Percentiles rank a stretch among this genome's conserved stretches.
Evolutionary conservation across 2,888 invertebrate genomes (phyloP).

Genomic region (Scaptomyza tumidula): DNA sequence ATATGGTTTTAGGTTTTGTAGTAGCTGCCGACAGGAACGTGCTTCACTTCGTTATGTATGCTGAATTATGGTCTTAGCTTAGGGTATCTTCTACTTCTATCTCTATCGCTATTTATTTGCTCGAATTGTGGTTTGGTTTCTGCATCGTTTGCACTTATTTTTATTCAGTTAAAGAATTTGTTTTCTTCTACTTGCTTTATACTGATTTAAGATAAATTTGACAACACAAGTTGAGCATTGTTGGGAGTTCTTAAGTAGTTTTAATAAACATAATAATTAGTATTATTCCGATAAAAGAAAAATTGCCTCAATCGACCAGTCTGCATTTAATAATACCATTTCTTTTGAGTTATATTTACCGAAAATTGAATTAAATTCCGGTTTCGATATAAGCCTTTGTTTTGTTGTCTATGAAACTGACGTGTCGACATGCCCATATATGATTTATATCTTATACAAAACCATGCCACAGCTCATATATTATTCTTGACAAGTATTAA

Average conservation of each 20-base stretch:
- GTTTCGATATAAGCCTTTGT: background rate
- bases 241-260: too few relatives aligned
- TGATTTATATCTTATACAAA: conserved; percentile 24
- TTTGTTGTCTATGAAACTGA: conserved; percentile 12
- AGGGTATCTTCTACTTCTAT: background rate
- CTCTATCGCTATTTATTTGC: background rate
- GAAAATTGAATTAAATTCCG: conserved; percentile 3
- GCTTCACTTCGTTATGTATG: conserved; percentile 17
- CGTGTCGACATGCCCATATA: conserved; percentile 5
- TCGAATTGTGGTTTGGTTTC: background rate
- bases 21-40: conserved; percentile 38
- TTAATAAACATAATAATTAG: too few relatives aligned
- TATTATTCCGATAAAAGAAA: too few relatives aligned
- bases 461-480: conserved; percentile 10
- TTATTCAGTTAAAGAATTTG: background rate
- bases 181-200: too few relatives aligned
- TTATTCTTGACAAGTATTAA: conserved; percentile 20
- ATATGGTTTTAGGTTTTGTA: conserved; percentile 29
- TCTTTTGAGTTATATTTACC: background rate
- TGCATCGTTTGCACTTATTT: background rate
- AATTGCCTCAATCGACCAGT: too few relatives aligned
- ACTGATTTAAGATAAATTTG: too few relatives aligned
- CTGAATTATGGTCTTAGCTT: conserved; percentile 16
- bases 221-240: too few relatives aligned
- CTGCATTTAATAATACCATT: too few relatives aligned